Base-by-base conservation (phyloP, 2,113 vertebrate genomes). In the Perca schrenkii region DNA sequence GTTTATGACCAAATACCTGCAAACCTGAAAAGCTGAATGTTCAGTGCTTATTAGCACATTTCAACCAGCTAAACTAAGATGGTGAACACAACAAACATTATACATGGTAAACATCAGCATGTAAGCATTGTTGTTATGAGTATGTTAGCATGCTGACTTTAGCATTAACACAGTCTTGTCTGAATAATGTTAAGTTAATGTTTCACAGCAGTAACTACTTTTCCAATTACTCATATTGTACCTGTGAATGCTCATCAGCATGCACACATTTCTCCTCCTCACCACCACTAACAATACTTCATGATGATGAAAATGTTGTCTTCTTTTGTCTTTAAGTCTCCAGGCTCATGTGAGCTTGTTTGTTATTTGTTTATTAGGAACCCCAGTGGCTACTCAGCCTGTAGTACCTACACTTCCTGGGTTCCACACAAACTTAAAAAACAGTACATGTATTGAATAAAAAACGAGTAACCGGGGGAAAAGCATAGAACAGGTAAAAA, bases 321-420 rank as follows among this genome's bases (percentile, higher is more conserved):
- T 31, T 43, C 12, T 28, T 5, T 0, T 12, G 25, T 46, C 25
- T 50, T 31, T 43, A 16, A 11, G 57, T 6, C 46, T 70, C 28
- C 7, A 2, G 10, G 13, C 46, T 54, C 2, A 17, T n/a, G 7
- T 53, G 46, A 54, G 36, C 36, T n/a, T 6, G 22, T 49, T 10
- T 28, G 28, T 61, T 46, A 31, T 72, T 72, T 12, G 58, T 64
- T 64, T 54, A 54, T 71, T 16, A 62, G 22, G 31, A 67, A 16
- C 31, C n/a, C 79, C 62, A 3, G n/a, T 14, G 63, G 71, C 53
- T 36, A 28, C 54, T 47, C 22, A 4, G 34, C 34, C 34, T 34
- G 34, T 34, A 40, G 58, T 5, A 28, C n/a, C 40, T 31, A 40
- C 28, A 34, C 34, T 21, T 43, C 19, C 61, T 43, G 61, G 19